Conservation (phyloP, 2,888 invertebrate species). For the Andrena flavipes region DNA sequence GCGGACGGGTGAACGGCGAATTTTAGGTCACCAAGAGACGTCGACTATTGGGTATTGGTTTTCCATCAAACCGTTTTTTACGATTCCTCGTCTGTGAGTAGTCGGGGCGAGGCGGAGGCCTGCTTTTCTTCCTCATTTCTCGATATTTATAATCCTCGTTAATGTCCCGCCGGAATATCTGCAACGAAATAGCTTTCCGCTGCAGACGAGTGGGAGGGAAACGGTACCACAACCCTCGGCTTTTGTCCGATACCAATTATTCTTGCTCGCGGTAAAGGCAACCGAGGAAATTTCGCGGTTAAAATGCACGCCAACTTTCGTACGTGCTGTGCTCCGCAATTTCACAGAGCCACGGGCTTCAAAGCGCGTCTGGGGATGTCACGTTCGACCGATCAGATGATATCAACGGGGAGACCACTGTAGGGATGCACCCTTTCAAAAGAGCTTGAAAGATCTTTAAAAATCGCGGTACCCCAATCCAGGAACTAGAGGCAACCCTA, state of each 20-base stretch:
- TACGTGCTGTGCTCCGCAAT: not conserved
- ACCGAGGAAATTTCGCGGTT: not conserved
- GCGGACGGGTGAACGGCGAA: slow-evolving; percentile 30
- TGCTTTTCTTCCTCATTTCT: slow-evolving; percentile 35
- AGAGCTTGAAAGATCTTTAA: not conserved
- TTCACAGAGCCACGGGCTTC: not conserved
- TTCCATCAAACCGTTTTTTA: slow-evolving; percentile 69
- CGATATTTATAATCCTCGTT: slow-evolving; percentile 68
- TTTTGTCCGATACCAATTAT: slow-evolving; percentile 11
- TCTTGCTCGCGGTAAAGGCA: not conserved
- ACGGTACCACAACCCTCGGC: not conserved
- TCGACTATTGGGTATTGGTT: slow-evolving; percentile 73
- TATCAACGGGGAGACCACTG: not conserved
- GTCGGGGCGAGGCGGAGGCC: slow-evolving; percentile 13
- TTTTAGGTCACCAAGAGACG: slow-evolving; percentile 62
- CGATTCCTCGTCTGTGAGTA: slow-evolving; percentile 35
- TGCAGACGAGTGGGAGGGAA: slow-evolving; percentile 21
- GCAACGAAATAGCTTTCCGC: slow-evolving; percentile 28
- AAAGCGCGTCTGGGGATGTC: not conserved
- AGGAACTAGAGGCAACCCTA: not conserved
- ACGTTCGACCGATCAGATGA: slow-evolving; percentile 14
- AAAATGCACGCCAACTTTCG: not conserved
- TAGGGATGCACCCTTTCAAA: not conserved
- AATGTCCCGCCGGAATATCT: slow-evolving; percentile 38
- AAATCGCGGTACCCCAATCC: too few species aligned